A percentile compares a stretch with the other conserved stretches of the same genome.
phyloP scores from a whole-genome alignment of 2,888 invertebrate species.

The Ophion costatus region DNA sequence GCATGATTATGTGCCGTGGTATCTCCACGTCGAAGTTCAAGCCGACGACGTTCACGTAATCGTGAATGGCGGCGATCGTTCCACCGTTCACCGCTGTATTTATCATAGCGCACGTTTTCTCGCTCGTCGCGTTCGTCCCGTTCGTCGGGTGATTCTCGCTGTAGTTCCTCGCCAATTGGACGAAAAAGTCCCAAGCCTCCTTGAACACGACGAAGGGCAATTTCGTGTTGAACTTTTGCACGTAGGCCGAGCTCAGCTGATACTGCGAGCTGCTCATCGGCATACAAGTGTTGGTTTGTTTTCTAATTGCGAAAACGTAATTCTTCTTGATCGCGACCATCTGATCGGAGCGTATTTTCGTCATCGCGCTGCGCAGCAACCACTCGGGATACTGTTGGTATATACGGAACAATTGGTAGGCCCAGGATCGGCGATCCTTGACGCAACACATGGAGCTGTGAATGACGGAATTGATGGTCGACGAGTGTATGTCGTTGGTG shows the following conservation, averaged over 20 bases:
- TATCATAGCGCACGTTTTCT: constrained; percentile 76
- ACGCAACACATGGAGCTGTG: constrained; percentile 88
- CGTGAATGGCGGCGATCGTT: constrained; percentile 84
- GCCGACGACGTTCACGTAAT: constrained; percentile 79
- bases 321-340: constrained; percentile 86
- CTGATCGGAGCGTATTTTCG: constrained; percentile 86
- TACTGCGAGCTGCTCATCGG: constrained; percentile 85
- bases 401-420: constrained; percentile 87
- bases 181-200: constrained; percentile 79
- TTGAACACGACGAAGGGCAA: constrained; percentile 84
- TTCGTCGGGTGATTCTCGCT: constrained; percentile 63
- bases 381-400: constrained; percentile 90
- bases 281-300: constrained; percentile 81
- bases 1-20: constrained; percentile 85
- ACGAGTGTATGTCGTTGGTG: constrained; percentile 84
- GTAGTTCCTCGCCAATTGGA: constrained; percentile 73
- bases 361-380: constrained; percentile 86
- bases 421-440: constrained; percentile 87
- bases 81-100: constrained; percentile 84
- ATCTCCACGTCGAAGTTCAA: constrained; percentile 84
- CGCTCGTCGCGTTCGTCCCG: constrained; percentile 14
- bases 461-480: constrained; percentile 86
- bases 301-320: constrained; percentile 81
- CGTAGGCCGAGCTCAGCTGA: constrained; percentile 82
- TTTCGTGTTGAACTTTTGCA: constrained; percentile 83